phyloP scores from a whole-genome alignment of 1,140 invertebrate genomes.

The Papilio machaon region DNA sequence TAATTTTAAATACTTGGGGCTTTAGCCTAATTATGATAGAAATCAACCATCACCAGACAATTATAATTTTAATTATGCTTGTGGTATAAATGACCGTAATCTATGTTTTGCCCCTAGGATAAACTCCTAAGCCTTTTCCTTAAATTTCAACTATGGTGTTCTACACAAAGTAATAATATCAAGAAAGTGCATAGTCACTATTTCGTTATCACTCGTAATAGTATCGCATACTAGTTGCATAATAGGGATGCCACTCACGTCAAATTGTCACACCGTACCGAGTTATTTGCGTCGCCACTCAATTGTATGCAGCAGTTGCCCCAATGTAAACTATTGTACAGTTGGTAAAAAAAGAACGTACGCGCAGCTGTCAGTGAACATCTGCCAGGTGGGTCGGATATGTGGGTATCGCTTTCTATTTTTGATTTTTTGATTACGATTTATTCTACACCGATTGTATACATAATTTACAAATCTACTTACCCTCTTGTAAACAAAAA shows the following conservation, averaged over 20 bases:
- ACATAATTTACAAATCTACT: not conserved
- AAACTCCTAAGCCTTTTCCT: no score
- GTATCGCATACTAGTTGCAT: conserved; percentile 1
- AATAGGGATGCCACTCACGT: conserved; percentile 15
- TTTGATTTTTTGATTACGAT: conserved; percentile 6
- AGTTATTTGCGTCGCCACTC: not conserved
- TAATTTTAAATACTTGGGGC: not conserved
- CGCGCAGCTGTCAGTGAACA: conserved; percentile 34
- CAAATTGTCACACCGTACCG: conserved; percentile 15
- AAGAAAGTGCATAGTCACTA: not conserved
- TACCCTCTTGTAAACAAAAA: not conserved
- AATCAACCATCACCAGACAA: not conserved
- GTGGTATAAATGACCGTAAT: not conserved
- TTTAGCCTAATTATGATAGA: not conserved
- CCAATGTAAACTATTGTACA: not conserved
- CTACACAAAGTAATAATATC: not conserved
- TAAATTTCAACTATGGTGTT: no score
- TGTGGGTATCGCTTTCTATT: conserved; percentile 19
- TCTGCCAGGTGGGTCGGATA: conserved; percentile 28
- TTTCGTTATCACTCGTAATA: conserved; percentile 13
- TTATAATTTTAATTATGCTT: no score
- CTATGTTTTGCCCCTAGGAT: not conserved
- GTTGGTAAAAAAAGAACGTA: conserved; percentile 31
- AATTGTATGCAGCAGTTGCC: not conserved
- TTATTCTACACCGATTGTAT: not conserved